A percentile compares a stretch with the other conserved stretches of the same genome.
These are phyloP conservation scores for Nemoura dubitans DNA, from an alignment of 2,888 invertebrate genomes.

Conservation along the genomic window DNA sequence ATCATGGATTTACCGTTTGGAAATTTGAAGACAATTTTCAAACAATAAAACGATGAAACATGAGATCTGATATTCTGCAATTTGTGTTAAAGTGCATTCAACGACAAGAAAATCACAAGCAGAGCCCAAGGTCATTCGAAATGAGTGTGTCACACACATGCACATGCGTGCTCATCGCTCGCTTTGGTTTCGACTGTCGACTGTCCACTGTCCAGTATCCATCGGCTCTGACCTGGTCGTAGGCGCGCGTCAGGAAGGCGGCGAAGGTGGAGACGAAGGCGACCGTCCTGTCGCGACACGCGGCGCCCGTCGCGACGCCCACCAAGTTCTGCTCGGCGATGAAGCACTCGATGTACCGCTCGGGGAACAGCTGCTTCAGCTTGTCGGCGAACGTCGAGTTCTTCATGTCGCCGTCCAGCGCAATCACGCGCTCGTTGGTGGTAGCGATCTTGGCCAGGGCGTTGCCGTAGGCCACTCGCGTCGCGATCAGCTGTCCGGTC, in stretches of 20 bases:
- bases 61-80: too few species aligned
- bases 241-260: conserved; percentile 95
- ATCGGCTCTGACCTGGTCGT: conserved; percentile 84
- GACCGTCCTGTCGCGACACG: conserved; percentile 90
- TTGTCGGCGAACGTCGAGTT: conserved; percentile 98
- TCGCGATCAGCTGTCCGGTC: conserved; percentile 82
- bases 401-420: conserved; percentile 97
- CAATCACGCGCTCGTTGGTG: conserved; percentile 79
- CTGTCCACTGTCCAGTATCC: too few species aligned
- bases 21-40: too few species aligned
- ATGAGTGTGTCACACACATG: too few species aligned
- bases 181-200: too few species aligned
- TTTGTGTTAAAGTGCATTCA: too few species aligned
- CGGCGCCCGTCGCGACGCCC: conserved; percentile 94
- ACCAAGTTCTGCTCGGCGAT: conserved; percentile 99
- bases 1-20: too few species aligned
- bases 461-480: conserved; percentile 92
- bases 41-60: too few species aligned
- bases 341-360: conserved; percentile 94
- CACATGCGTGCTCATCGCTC: too few species aligned
- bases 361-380: conserved; percentile 74
- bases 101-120: too few species aligned
- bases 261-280: conserved; percentile 98
- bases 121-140: too few species aligned
- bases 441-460: conserved; percentile 88